Conservation (phyloP, 2,888 invertebrate species). For the Lordiphosa andalusiaca region DNA sequence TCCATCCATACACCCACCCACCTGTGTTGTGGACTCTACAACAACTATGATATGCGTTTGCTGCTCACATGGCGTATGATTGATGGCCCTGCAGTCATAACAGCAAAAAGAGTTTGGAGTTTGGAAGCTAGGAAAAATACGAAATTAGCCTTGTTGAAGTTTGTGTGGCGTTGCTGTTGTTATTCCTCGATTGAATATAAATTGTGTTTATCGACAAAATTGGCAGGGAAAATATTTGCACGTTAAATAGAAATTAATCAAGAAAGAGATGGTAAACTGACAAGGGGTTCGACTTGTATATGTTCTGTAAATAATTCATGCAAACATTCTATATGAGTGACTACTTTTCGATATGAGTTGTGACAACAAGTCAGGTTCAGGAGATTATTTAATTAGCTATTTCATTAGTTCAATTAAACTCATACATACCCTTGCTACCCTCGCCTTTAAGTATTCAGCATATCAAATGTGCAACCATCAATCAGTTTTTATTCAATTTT, state of each 20-base stretch:
- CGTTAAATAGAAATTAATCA: constrained; percentile 66
- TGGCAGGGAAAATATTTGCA: constrained; percentile 65
- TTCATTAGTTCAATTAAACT: too few relatives aligned
- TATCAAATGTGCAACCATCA: too few relatives aligned
- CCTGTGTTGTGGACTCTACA: constrained; percentile 9
- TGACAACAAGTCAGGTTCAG: too few relatives aligned
- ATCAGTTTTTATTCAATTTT: too few relatives aligned
- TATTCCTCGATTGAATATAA: constrained; percentile 44
- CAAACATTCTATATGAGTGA: too few relatives aligned
- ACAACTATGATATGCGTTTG: constrained; percentile 32
- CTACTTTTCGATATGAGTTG: too few relatives aligned
- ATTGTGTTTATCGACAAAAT: constrained; percentile 62
- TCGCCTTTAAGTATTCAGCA: too few relatives aligned
- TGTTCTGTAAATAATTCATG: not conserved
- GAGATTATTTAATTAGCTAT: too few relatives aligned
- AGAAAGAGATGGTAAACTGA: constrained; percentile 12
- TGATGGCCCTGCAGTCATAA: constrained; percentile 62
- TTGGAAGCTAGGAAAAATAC: constrained; percentile 40
- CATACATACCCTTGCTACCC: too few relatives aligned
- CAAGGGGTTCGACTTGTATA: not conserved
- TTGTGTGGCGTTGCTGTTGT: constrained; percentile 22
- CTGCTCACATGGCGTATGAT: constrained; percentile 71
- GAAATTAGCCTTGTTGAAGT: constrained; percentile 53
- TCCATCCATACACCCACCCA: too few relatives aligned
- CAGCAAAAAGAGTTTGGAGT: constrained; percentile 18